Percentiles rank a stretch among this genome's conserved stretches.
Conservation (phyloP, 2,113 vertebrate genomes). For the Burhinus bistriatus region DNA sequence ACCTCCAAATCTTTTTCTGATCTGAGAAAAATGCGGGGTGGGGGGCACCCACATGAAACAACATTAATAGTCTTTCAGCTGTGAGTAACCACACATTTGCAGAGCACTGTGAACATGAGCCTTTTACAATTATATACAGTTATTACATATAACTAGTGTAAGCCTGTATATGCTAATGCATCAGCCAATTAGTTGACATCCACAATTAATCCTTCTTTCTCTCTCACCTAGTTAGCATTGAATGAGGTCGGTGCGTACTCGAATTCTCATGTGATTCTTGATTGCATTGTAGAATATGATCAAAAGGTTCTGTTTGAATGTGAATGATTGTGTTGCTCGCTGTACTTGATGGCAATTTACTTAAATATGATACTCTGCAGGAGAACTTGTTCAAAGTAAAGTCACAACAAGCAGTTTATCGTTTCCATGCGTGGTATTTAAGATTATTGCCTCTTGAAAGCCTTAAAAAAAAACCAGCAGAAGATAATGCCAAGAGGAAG, state of each 20-base stretch:
- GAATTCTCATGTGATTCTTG: constrained; percentile 76
- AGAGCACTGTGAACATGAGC: background rate
- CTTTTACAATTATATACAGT: background rate
- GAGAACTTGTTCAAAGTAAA: constrained; percentile 77
- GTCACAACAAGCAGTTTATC: constrained; percentile 77
- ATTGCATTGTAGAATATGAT: constrained; percentile 77
- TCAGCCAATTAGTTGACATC: constrained; percentile 29
- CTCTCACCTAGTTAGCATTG: constrained; percentile 66
- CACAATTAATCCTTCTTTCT: constrained; percentile 67
- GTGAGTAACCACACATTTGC: background rate
- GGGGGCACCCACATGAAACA: background rate
- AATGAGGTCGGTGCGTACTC: constrained; percentile 30
- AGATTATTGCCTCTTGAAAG: constrained; percentile 71
- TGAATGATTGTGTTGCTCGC: constrained; percentile 71
- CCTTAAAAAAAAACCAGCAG: background rate
- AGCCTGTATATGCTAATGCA: constrained; percentile 49
- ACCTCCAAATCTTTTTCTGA: background rate
- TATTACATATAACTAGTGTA: background rate
- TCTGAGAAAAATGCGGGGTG: background rate
- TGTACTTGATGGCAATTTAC: constrained; percentile 78
- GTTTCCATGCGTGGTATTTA: constrained; percentile 75
- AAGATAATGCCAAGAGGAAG: constrained; percentile 56
- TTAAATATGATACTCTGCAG: constrained; percentile 82
- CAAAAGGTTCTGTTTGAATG: constrained; percentile 75
- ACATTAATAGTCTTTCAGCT: background rate